Evolutionary conservation across 2,797 vertebrate species (phyloP), one percentile per base, ranked within the genome.

Genomic region (Miichthys miiuy): DNA sequence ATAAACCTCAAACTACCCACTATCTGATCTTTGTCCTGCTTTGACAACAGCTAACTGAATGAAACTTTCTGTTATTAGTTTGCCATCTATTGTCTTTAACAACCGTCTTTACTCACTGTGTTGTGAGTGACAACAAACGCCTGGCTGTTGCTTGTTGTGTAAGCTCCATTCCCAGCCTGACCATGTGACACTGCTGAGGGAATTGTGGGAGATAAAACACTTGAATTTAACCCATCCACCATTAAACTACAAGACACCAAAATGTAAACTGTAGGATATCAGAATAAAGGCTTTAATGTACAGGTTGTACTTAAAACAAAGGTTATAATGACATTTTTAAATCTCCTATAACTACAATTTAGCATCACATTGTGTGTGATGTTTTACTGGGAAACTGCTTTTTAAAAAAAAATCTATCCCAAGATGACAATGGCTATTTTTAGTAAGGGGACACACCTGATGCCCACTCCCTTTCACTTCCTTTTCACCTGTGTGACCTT

Each of bases 401-500:
- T n/a, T n/a, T n/a, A n/a, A n/a, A n/a, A n/a, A n/a, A n/a, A n/a
- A n/a, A n/a, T n/a, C n/a, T 11, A 66, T 16, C 65, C 47, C 11
- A 18, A 51, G 21, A 57, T 51, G 38, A 38, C 27, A 4, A 0
- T 3, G 30, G 46, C 16, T 66, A 30, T 75, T 77, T 69, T 10
- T 18, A 52, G 27, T 11, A 6, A 50, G 54, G 44, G 51, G 58
- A 65, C 77, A 82, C 89, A 88, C 85, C 88, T 83, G 86, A 82
- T 55, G 77, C 54, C 75, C 70, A 38, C 23, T 20, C 44, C 16
- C 27, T 42, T 30, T 68, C 65, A 69, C 51, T 46, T 73, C 70
- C 79, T 27, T 27, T 27, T 27, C 89, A 92, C 91, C 92, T 90
- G 91, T 68, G 81, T 94, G 94, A 95, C 94, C 95, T 95, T 94